Evolutionary conservation across 2,797 vertebrate species (phyloP).

Genomic region (Hydrocynus forskahlii): DNA sequence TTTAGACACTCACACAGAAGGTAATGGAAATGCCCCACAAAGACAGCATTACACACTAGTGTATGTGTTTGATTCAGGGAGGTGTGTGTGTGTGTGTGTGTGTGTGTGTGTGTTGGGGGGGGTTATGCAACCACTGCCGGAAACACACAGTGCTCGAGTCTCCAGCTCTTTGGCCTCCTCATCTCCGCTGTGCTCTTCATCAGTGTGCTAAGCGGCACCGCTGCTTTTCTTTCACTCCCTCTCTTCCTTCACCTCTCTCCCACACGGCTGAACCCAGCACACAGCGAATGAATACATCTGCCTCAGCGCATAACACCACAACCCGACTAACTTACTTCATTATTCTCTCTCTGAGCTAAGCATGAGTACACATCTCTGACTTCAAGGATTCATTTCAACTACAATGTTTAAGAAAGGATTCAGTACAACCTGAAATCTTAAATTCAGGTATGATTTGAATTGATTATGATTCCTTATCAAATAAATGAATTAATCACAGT

Average conservation of each 20-base stretch:
- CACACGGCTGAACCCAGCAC: constrained; percentile 7
- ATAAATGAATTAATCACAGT: background rate
- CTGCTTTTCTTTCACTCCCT: constrained; percentile 16
- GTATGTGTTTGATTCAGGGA: too few relatives aligned
- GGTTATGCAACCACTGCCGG: constrained; percentile 53
- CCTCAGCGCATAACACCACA: background rate
- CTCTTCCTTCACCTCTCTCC: constrained; percentile 30
- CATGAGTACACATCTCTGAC: background rate
- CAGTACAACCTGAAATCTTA: background rate
- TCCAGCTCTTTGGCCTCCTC: constrained; percentile 46
- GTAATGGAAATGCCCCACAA: background rate
- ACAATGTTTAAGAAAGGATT: background rate
- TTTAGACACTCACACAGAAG: constrained; percentile 30
- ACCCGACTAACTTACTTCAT: constrained; percentile 10
- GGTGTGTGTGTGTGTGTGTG: constrained; percentile 26
- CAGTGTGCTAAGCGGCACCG: constrained; percentile 41
- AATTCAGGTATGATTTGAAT: too few relatives aligned
- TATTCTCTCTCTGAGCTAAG: background rate
- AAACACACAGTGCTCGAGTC: constrained; percentile 41
- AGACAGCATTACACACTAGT: background rate
- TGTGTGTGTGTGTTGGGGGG: constrained; percentile 44
- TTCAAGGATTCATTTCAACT: background rate
- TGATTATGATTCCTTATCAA: background rate
- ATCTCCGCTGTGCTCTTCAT: constrained; percentile 39
- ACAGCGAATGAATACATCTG: constrained; percentile 3